These are phyloP conservation scores for Nestor notabilis DNA, from an alignment of 2,113 vertebrate genomes.

Conservation along the genomic window DNA sequence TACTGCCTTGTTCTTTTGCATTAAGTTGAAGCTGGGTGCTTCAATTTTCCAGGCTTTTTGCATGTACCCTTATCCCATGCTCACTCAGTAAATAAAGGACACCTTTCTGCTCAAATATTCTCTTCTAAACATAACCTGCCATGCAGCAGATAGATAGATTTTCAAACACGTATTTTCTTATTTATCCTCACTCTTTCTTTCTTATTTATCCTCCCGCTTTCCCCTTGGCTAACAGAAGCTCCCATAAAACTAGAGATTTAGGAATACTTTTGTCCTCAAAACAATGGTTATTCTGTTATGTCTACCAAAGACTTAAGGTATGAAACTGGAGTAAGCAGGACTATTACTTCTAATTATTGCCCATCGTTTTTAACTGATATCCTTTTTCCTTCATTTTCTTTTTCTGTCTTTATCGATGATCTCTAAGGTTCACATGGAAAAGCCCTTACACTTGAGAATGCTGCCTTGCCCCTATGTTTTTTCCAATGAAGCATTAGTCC, in stretches of 20 bases:
- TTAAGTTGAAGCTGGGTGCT: not conserved
- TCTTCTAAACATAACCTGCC: fast-evolving
- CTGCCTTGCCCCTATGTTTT: not conserved
- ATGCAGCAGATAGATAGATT: not conserved
- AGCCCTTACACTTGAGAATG: not conserved
- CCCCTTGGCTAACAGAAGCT: not conserved
- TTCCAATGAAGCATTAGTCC: fast-evolving
- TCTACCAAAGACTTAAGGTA: not conserved
- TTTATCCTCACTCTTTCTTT: not conserved
- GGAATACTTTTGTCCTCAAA: not conserved
- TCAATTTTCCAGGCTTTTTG: not conserved
- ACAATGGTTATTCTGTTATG: not conserved
- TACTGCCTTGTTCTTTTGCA: not conserved
- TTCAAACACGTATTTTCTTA: not conserved
- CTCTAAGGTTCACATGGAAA: not conserved
- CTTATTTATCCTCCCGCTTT: not conserved
- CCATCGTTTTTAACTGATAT: not conserved
- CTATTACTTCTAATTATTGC: not conserved
- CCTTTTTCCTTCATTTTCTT: not conserved
- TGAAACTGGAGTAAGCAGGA: not conserved
- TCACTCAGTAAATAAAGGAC: not conserved
- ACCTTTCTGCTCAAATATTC: not conserved
- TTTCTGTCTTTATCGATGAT: not conserved
- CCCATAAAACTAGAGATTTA: not conserved
- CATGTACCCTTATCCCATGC: fast-evolving